Evolutionary conservation across 1,140 invertebrate genomes (phyloP).

Genomic region (Caenorhabditis latens): DNA sequence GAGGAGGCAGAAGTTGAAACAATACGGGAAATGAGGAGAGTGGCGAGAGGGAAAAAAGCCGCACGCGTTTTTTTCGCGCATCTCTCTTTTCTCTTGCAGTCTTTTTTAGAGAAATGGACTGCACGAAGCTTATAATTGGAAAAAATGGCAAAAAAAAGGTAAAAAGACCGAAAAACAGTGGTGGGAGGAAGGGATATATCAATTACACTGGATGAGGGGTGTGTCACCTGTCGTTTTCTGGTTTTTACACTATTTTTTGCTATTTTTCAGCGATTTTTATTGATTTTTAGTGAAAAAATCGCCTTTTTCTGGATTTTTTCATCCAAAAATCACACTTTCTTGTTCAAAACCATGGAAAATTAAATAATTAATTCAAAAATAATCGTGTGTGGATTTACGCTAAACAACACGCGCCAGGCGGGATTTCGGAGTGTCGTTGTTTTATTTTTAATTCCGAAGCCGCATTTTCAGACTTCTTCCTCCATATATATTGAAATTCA

Average conservation of each 20-base stretch:
- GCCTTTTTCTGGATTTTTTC: too few species aligned
- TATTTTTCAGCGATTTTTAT: not conserved
- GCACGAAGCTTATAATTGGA: not conserved
- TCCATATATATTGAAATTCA: slow-evolving; percentile 17
- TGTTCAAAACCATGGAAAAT: too few species aligned
- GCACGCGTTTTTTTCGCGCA: slow-evolving; percentile 36
- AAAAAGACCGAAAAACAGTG: not conserved
- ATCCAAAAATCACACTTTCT: too few species aligned
- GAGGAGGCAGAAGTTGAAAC: not conserved
- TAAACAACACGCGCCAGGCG: not conserved
- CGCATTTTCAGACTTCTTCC: not conserved
- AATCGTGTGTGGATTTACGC: slow-evolving; percentile 2
- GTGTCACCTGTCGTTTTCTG: not conserved
- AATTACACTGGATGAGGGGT: not conserved
- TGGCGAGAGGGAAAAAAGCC: slow-evolving; percentile 12
- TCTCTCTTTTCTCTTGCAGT: slow-evolving; percentile 11
- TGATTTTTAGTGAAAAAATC: not conserved
- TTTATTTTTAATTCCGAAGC: slow-evolving; percentile 11
- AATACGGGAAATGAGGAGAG: slow-evolving; percentile 10
- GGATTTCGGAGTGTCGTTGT: slow-evolving; percentile 43
- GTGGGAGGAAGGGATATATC: slow-evolving; percentile 49
- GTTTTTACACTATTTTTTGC: not conserved
- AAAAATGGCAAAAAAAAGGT: not conserved
- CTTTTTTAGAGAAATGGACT: not conserved
- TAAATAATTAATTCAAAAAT: too few species aligned